Evolutionary conservation across 2,113 vertebrate genomes (phyloP).

Genomic region (Rhombomys opimus): DNA sequence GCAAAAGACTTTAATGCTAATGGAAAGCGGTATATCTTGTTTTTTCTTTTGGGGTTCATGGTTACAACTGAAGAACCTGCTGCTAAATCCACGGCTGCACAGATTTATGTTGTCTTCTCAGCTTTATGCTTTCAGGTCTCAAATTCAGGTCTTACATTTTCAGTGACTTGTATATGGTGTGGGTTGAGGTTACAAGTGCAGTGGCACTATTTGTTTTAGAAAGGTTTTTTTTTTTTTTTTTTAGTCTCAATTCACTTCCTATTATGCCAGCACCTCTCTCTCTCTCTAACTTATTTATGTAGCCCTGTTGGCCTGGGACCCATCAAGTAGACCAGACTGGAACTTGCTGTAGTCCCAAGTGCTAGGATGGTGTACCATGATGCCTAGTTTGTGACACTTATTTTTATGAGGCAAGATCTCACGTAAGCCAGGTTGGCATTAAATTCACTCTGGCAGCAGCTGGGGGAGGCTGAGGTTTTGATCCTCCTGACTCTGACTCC

Average conservation of each 20-base stretch:
- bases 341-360: not conserved
- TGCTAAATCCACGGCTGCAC: not conserved
- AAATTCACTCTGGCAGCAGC: not conserved
- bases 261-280: not conserved
- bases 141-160: not conserved
- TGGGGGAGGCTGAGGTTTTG: not conserved
- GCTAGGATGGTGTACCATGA: not conserved
- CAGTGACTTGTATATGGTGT: not conserved
- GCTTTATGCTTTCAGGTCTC: not conserved
- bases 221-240: not conserved
- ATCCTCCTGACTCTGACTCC: not conserved
- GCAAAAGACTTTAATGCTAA: not conserved
- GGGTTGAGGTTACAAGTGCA: not conserved
- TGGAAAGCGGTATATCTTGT: not conserved
- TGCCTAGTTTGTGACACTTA: not conserved
- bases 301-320: not conserved
- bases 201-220: not conserved
- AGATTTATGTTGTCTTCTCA: not conserved
- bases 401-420: not conserved
- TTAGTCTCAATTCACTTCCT: not conserved
- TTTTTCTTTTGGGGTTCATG: not conserved
- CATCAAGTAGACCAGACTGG: not conserved
- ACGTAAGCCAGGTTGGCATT: not conserved
- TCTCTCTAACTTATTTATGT: not conserved
- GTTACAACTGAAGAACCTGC: not conserved